Evolutionary conservation across 2,888 invertebrate species (phyloP).

Genomic region (Drosophila eohydei): DNA sequence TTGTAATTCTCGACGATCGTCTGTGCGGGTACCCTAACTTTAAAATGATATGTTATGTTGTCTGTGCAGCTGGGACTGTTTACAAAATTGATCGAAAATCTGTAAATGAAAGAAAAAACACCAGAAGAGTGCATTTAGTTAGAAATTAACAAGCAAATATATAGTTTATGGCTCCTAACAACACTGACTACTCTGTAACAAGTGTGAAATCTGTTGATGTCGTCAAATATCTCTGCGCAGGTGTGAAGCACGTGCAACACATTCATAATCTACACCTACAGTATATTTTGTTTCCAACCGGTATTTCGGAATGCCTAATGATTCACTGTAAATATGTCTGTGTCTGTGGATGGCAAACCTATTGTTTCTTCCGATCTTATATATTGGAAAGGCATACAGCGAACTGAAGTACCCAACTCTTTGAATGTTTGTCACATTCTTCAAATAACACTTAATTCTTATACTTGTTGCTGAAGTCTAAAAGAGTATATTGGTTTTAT

Average conservation of each 20-base stretch:
- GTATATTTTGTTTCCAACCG: slow-evolving; percentile 32
- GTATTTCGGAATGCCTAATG: slow-evolving; percentile 23
- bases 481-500: not conserved
- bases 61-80: slow-evolving; percentile 74
- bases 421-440: slow-evolving; percentile 6
- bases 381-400: not conserved
- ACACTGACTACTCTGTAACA: not conserved
- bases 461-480: not conserved
- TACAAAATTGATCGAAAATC: slow-evolving; percentile 84
- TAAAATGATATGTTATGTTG: slow-evolving; percentile 83
- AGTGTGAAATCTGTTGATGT: slow-evolving; percentile 26
- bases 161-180: not conserved
- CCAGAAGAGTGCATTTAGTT: not conserved
- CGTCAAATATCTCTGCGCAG: slow-evolving; percentile 9
- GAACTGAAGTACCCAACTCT: not conserved
- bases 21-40: slow-evolving; percentile 72
- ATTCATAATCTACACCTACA: slow-evolving; percentile 8
- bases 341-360: slow-evolving; percentile 15
- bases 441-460: slow-evolving; percentile 4
- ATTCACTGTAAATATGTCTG: slow-evolving; percentile 37
- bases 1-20: slow-evolving; percentile 82
- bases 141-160: slow-evolving; percentile 6
- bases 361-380: not conserved
- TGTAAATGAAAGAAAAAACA: slow-evolving; percentile 36
- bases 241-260: slow-evolving; percentile 49